Percentiles rank a stretch among this genome's conserved stretches.
Evolutionary conservation across 2,113 vertebrate genomes (phyloP).

Genomic region (Felis catus): F.catus_Fca126_mat1.0 CM031417.1:107780501-107781000

Average conservation of each 20-base stretch:
- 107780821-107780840: conserved; percentile 75
- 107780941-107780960: conserved; percentile 5
- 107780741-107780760: neutral
- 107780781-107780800: conserved; percentile 66
- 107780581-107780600: neutral
- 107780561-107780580: conserved; percentile 10
- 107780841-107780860: conserved; percentile 61
- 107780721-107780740: neutral
- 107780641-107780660: neutral
- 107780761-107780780: neutral
- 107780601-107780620: conserved; percentile 36
- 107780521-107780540: neutral
- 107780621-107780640: conserved; percentile 48
- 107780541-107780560: conserved; percentile 38
- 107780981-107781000: neutral
- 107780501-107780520: neutral
- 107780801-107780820: conserved; percentile 73
- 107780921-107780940: neutral
- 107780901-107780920: neutral
- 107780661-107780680: neutral
- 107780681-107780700: neutral
- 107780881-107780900: conserved; percentile 71
- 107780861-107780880: conserved; percentile 66
- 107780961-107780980: neutral
- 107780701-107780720: neutral